Base-by-base conservation (phyloP, 2,113 vertebrate species). In the Melospiza georgiana region DNA sequence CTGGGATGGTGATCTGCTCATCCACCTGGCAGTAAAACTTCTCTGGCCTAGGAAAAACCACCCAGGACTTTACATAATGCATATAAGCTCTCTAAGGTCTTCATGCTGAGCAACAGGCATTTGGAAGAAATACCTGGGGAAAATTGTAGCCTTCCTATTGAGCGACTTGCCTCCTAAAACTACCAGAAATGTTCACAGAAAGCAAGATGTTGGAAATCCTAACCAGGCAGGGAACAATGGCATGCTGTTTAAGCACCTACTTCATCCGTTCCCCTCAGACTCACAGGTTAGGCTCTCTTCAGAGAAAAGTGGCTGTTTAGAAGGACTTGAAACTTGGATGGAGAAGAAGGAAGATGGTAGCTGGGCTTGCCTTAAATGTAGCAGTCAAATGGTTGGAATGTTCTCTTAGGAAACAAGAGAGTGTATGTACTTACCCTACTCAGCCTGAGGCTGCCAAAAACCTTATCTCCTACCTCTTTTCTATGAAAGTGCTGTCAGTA, bases 401-500 rank as follows among this genome's bases (percentile, higher is more conserved):
- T 44, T 96, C 4, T 4, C 16, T 55, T 33, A 59, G 37, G 49
- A 72, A 94, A 65, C 10, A 41, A 12, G 22, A 82, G 28, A 63
- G 28, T 46, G 15, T 41, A 41, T 15, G 27, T 43, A 54, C 17
- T 73, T 71, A 46, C 20, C 25, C 22, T 52, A 27, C 24, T 86
- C 63, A 77, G 39, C 57, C 48, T n/a, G 39, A 86, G 76, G 80
- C 51, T 92, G 51, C 77, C 69, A 71, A 92, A 95, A 95, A n/a
- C 24, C 46, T 79, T 92, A 68, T 68, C 61, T 87, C 33, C 39
- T 86, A 9, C 58, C 63, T 66, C 39, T 82, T 61, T 87, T 44
- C 68, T 71, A 41, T 48, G 67, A 77, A 93, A 93, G 28, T 39
- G 39, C 46, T 86, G 79, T 90, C 63, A 89, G 43, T 80, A 89